Evolutionary conservation across 2,797 vertebrate genomes (phyloP).

Genomic region (Bovichtus variegatus): DNA sequence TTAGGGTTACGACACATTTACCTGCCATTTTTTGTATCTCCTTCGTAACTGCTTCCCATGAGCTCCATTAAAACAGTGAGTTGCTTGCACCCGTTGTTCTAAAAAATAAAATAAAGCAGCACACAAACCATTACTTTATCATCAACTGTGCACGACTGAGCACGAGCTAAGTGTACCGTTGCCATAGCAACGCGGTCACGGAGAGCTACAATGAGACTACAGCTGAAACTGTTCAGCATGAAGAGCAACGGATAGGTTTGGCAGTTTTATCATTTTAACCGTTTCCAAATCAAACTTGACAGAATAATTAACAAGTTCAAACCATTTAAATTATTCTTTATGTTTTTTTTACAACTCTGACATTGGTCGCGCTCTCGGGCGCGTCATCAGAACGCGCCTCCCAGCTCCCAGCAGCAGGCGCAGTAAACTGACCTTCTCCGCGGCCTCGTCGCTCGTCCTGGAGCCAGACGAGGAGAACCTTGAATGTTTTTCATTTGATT

Average conservation of each 20-base stretch:
- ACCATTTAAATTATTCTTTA: no score
- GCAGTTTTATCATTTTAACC: background rate
- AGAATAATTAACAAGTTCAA: background rate
- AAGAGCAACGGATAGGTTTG: fast-evolving
- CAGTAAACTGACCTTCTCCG: slow-evolving; percentile 83
- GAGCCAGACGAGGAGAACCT: slow-evolving; percentile 76
- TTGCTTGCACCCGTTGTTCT: background rate
- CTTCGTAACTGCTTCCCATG: slow-evolving; percentile 85
- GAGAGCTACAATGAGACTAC: fast-evolving
- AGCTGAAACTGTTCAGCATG: fast-evolving
- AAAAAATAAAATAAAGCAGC: background rate
- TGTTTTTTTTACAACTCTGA: no score
- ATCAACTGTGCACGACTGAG: background rate
- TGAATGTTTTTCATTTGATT: slow-evolving; percentile 66
- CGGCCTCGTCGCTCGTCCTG: slow-evolving; percentile 66
- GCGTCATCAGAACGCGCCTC: slow-evolving; percentile 66
- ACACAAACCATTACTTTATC: background rate
- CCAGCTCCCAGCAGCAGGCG: slow-evolving; percentile 34
- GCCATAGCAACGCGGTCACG: slow-evolving; percentile 69
- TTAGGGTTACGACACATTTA: slow-evolving; percentile 49
- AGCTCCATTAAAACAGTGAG: slow-evolving; percentile 82
- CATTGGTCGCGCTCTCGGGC: background rate
- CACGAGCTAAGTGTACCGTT: slow-evolving; percentile 32
- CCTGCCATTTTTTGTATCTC: slow-evolving; percentile 85
- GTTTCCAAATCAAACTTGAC: fast-evolving